Percentiles rank a stretch among this genome's conserved stretches.
These are phyloP conservation scores for Salpingus planirostris DNA, from an alignment of 2,888 invertebrate genomes.

Conservation along the genomic window DNA sequence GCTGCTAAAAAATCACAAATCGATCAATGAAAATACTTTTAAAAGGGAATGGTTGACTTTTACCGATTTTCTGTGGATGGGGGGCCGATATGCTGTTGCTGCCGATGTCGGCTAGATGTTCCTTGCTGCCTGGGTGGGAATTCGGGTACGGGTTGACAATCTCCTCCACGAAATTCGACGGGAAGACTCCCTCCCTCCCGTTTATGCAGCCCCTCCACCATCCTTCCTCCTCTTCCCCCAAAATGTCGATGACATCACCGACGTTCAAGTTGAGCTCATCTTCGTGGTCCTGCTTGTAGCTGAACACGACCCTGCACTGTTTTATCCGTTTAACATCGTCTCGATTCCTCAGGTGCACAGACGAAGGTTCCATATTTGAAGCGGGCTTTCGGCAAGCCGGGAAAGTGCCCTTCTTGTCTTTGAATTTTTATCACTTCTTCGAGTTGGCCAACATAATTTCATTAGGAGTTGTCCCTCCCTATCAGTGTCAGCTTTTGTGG, in stretches of 20 bases:
- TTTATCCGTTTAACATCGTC: conserved; percentile 43
- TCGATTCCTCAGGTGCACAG: conserved; percentile 29
- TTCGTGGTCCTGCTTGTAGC: conserved; percentile 86
- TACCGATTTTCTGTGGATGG: too few species aligned
- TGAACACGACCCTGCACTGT: conserved; percentile 77
- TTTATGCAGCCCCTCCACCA: conserved; percentile 85
- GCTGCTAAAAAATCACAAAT: conserved; percentile 21
- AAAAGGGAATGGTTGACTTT: too few species aligned
- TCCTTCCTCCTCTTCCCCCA: conserved; percentile 88
- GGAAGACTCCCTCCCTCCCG: conserved; percentile 84
- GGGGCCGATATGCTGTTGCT: too few species aligned
- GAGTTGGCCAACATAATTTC: too few species aligned
- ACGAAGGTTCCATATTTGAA: conserved; percentile 26
- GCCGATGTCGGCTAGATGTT: conserved; percentile 27
- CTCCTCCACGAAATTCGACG: conserved; percentile 84
- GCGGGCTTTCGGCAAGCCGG: too few species aligned
- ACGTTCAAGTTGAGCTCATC: conserved; percentile 85
- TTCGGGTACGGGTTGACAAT: too few species aligned
- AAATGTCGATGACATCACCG: conserved; percentile 82
- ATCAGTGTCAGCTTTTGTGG: too few species aligned
- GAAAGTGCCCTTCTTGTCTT: conserved; percentile 78
- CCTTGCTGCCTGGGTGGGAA: conserved; percentile 20
- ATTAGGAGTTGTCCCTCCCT: too few species aligned
- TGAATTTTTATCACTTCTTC: too few species aligned
- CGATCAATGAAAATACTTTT: background rate